Evolutionary conservation across 2,113 vertebrate genomes (phyloP).

Genomic region (Xenotilapia longispinis): DNA sequence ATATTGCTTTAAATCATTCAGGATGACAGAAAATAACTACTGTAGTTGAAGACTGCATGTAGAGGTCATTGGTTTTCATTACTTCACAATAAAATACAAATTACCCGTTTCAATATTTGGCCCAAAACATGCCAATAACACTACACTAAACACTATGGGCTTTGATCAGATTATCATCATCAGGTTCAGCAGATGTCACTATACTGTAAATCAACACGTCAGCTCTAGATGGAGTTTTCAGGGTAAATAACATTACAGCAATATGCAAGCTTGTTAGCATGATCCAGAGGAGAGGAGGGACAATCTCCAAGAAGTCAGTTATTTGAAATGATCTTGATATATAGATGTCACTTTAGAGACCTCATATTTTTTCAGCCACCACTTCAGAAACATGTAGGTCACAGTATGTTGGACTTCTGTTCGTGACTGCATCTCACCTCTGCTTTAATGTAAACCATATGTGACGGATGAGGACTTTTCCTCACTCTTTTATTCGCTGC

Average conservation of each 20-base stretch:
- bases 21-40: background rate
- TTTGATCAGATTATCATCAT: background rate
- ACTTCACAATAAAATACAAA: background rate
- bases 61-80: background rate
- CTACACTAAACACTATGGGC: background rate
- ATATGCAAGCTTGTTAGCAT: background rate
- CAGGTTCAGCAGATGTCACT: background rate
- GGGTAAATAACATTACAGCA: background rate
- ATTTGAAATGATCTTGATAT: background rate
- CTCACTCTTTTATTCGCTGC: conserved; percentile 43
- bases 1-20: background rate
- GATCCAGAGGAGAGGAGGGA: background rate
- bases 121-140: background rate
- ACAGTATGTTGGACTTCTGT: background rate
- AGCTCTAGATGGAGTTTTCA: background rate
- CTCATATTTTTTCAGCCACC: conserved; percentile 13
- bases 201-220: background rate
- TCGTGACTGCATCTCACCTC: conserved; percentile 48
- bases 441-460: conserved; percentile 50
- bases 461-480: conserved; percentile 29
- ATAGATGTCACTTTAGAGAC: background rate
- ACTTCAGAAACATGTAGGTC: background rate
- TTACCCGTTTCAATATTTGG: background rate
- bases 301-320: background rate
- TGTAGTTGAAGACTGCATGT: background rate